Base-by-base conservation (phyloP, 2,888 invertebrate species). In the Brachypterus glaber region DNA sequence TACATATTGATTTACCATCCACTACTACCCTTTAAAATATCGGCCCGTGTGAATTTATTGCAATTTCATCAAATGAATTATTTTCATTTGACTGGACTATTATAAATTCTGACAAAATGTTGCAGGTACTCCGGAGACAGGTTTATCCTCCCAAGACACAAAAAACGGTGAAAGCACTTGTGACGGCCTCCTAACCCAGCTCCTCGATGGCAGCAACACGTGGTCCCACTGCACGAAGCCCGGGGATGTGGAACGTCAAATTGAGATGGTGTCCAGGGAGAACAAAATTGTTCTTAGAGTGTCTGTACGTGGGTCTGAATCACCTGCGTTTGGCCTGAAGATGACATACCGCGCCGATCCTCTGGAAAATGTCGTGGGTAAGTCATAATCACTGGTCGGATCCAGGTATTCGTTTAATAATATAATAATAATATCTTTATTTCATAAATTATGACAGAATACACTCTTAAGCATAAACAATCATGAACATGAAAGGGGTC, bases 291-390 rank as follows among this genome's bases (percentile, higher is more conserved):
- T 71, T 33, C 52, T 76, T 35, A 57, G 58, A 44, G 63, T 66
- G 37, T 50, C 54, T 29, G 60, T 62, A 40, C 52, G 55, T 35
- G 49, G 50, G 36, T 40, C 37, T 37, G 30, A 30, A 17, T 25
- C 17, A 16, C 47, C 49, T 39, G 48, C 50, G 18, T 43, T 62
- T 32, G 53, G 56, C 13, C 50, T 79, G 49, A 73, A 73, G 47
- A 70, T 78, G 40, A 72, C 72, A 60, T 81, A 79, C 67, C 71
- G 72, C 59, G 77, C 79, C 32, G 74, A 76, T 48, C 70, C 76
- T 1, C 62, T 79, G 2, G 70, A 72, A 3, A 75, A 74, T 15
- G 60, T 80, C 2, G 74, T 78, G 15, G n/a, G n/a, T n/a, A n/a
- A n/a, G n/a, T n/a, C n/a, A n/a, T n/a, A n/a, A n/a, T n/a, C n/a